These are phyloP conservation scores for Eupithecia dodoneata DNA, from an alignment of 2,888 invertebrate genomes.

Conservation along the genomic window DNA sequence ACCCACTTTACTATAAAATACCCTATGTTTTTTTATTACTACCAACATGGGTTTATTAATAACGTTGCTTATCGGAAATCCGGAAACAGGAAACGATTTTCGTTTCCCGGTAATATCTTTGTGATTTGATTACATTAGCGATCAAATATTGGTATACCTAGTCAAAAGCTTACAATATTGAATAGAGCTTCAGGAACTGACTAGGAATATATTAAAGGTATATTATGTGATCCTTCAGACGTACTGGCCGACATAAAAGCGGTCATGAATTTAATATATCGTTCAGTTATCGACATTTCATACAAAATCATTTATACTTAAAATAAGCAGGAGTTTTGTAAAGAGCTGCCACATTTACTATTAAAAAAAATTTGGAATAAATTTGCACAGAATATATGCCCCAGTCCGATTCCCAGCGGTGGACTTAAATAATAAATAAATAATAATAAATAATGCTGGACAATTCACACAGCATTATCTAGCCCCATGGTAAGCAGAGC, in stretches of 20 bases:
- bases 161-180: neutral
- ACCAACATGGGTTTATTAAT: neutral
- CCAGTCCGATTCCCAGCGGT: no score
- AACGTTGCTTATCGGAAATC: neutral
- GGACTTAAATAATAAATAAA: no score
- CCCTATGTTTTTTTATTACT: neutral
- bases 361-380: no score
- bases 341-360: no score
- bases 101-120: neutral
- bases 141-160: neutral
- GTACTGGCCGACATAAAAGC: neutral
- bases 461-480: no score
- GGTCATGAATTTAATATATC: neutral
- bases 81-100: neutral
- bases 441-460: no score
- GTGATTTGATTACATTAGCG: neutral
- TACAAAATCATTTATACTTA: no score
- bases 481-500: no score
- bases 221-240: neutral
- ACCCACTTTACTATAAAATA: no score
- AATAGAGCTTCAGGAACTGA: neutral
- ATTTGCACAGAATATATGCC: no score
- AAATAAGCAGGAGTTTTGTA: no score
- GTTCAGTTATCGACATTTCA: neutral
- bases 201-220: neutral